Conservation (phyloP, 2,888 invertebrate species). For the Orthonevra nobilis region DNA sequence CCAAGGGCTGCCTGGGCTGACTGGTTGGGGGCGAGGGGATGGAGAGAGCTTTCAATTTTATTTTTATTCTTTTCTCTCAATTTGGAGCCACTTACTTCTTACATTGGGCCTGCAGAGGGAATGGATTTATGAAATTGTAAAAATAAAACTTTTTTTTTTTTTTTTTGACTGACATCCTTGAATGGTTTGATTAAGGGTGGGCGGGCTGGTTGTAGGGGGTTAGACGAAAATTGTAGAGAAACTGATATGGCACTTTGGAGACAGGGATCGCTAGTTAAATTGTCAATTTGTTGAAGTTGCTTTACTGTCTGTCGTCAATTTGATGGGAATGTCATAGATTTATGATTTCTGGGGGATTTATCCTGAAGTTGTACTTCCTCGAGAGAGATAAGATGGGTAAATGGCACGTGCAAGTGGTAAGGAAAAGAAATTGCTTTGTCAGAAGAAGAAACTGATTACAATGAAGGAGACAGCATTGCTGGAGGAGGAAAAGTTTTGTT, state of each 20-base stretch:
- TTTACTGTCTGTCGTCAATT: background rate
- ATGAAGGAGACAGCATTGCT: too few species aligned
- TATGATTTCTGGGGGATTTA: background rate
- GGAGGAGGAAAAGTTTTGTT: too few species aligned
- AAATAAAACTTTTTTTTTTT: conserved; percentile 17
- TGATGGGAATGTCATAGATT: background rate
- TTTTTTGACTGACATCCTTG: conserved; percentile 19
- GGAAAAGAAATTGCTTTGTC: too few species aligned
- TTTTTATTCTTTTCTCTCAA: conserved; percentile 25
- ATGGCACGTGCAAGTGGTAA: too few species aligned
- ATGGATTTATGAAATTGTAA: conserved; percentile 28
- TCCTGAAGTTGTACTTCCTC: background rate
- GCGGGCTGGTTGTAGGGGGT: too few species aligned
- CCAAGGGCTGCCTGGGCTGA: too few species aligned
- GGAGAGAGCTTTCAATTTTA: background rate
- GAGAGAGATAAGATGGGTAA: background rate
- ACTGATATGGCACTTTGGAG: conserved; percentile 4
- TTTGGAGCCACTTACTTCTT: conserved; percentile 1
- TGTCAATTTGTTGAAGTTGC: conserved; percentile 7
- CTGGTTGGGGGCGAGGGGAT: background rate
- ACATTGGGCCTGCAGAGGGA: conserved; percentile 2
- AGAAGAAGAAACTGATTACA: too few species aligned
- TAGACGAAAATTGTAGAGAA: conserved; percentile 7
- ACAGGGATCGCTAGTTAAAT: background rate
- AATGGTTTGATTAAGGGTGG: conserved; percentile 25